Percentiles rank a stretch among this genome's conserved stretches.
Evolutionary conservation across 2,888 invertebrate species (phyloP).

Genomic region (Leucania comma): DNA sequence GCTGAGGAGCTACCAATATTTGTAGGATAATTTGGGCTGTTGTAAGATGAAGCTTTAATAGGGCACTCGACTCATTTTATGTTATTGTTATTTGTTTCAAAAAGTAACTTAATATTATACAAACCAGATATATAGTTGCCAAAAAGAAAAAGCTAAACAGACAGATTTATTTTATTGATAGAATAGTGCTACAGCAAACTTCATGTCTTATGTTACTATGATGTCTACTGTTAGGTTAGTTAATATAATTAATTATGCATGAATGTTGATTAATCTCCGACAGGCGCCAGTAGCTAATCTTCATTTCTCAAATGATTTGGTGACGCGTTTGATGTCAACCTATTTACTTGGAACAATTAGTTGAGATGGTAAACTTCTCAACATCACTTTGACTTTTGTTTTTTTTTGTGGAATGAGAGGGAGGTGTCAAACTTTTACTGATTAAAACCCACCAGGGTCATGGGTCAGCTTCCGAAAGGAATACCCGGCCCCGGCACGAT

Average conservation of each 20-base stretch:
- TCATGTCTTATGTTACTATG: background rate
- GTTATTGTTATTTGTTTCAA: too few relatives aligned
- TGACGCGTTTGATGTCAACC: background rate
- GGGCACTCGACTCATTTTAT: too few relatives aligned
- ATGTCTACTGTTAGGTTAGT: too few relatives aligned
- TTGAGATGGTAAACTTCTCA: too few relatives aligned
- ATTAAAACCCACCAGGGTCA: too few relatives aligned
- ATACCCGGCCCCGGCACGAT: too few relatives aligned
- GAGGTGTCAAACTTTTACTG: too few relatives aligned
- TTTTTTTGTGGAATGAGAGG: too few relatives aligned
- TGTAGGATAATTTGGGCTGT: background rate
- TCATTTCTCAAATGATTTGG: constrained; percentile 12
- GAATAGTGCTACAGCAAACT: background rate
- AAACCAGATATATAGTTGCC: too few relatives aligned
- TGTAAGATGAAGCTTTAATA: background rate
- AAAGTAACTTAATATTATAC: too few relatives aligned
- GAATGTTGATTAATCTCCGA: constrained; percentile 8
- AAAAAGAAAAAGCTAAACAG: background rate
- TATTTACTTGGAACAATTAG: constrained; percentile 1
- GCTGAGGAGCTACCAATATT: background rate
- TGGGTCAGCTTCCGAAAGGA: too few relatives aligned
- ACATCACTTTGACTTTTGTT: too few relatives aligned
- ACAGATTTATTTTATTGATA: background rate
- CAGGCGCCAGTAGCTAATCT: background rate
- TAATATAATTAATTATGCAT: constrained; percentile 16